A percentile compares a stretch with the other conserved stretches of the same genome.
These are phyloP conservation scores for Stenodera caucasica DNA, from an alignment of 2,888 invertebrate genomes.

Conservation along the genomic window DNA sequence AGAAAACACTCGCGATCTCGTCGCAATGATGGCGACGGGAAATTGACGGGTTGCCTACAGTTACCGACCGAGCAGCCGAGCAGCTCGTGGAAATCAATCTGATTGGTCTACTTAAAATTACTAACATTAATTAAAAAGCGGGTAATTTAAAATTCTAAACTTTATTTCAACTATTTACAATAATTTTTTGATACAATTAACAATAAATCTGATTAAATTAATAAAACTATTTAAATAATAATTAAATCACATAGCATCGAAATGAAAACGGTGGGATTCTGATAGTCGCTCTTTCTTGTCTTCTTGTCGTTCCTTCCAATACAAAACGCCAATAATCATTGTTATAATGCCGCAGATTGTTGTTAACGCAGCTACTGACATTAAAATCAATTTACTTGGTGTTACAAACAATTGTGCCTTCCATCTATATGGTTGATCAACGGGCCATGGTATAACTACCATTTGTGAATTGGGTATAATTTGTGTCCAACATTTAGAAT, in stretches of 20 bases:
- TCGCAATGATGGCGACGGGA: conserved; percentile 74
- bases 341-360: conserved; percentile 84
- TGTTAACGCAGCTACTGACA: conserved; percentile 85
- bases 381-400: conserved; percentile 89
- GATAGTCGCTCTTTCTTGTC: conserved; percentile 77
- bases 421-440: conserved; percentile 78
- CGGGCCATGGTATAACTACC: conserved; percentile 88
- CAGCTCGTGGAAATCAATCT: no score
- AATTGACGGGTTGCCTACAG: conserved; percentile 35
- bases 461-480: conserved; percentile 98
- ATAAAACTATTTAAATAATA: conserved; percentile 13
- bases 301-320: conserved; percentile 86
- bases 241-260: conserved; percentile 75
- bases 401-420: conserved; percentile 91
- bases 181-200: conserved; percentile 16
- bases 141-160: conserved; percentile 8
- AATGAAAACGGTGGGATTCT: conserved; percentile 82
- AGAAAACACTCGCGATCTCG: conserved; percentile 60
- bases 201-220: conserved; percentile 1
- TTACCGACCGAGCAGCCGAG: neutral
- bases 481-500: conserved; percentile 79
- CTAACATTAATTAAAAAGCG: conserved; percentile 14
- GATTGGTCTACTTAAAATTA: conserved; percentile 12
- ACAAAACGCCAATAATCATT: conserved; percentile 80
- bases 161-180: conserved; percentile 7